These are phyloP conservation scores for Pantala flavescens DNA, from an alignment of 1,140 invertebrate genomes.

Conservation along the genomic window DNA sequence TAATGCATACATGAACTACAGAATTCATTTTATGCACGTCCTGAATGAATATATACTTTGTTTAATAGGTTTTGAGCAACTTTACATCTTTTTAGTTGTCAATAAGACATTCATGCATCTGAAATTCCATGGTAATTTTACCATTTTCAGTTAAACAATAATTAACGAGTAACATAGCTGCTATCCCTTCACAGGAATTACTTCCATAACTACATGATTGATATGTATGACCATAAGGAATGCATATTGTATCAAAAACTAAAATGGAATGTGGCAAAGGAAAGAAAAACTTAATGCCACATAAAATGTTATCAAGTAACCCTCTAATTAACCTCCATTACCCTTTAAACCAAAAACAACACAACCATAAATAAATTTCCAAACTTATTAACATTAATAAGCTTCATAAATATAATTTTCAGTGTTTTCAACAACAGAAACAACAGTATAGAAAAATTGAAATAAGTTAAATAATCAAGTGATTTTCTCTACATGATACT, in stretches of 20 bases:
- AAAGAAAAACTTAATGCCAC: neutral
- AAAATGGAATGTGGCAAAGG: neutral
- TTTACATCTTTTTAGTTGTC: too few species aligned
- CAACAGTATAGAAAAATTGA: neutral
- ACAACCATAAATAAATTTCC: neutral
- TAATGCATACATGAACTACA: neutral
- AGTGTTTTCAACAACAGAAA: neutral
- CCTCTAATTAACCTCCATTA: neutral
- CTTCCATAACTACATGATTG: neutral
- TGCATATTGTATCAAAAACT: constrained; percentile 1
- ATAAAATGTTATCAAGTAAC: constrained; percentile 1
- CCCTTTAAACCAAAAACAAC: neutral
- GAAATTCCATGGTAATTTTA: too few species aligned
- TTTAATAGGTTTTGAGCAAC: too few species aligned
- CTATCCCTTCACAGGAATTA: neutral
- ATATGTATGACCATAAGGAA: neutral
- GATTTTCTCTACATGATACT: neutral
- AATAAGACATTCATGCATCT: too few species aligned
- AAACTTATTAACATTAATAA: constrained; percentile 3
- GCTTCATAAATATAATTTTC: neutral
- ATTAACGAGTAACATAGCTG: too few species aligned
- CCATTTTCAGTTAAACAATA: too few species aligned
- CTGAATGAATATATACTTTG: too few species aligned
- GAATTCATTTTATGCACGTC: too few species aligned
- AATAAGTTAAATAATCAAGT: neutral